These are phyloP conservation scores for Steatocranus sp. DNA, from an alignment of 2,797 vertebrate species.

Conservation along the genomic window DNA sequence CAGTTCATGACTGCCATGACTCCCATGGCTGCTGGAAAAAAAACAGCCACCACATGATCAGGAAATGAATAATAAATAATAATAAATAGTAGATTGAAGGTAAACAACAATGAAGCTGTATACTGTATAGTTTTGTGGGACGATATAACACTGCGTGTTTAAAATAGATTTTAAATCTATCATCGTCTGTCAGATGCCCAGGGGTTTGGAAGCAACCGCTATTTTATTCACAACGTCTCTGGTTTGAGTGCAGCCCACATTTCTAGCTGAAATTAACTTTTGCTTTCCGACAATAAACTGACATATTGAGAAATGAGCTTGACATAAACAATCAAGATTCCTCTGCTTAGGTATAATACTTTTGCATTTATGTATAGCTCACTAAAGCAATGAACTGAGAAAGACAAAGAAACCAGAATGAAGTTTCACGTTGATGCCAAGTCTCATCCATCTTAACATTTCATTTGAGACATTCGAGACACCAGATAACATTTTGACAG, in stretches of 20 bases:
- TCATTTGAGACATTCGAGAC: not conserved
- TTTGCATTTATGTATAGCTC: not conserved
- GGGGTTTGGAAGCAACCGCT: not conserved
- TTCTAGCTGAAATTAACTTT: not conserved
- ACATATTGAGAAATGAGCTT: not conserved
- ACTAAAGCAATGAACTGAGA: not conserved
- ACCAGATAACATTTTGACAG: not conserved
- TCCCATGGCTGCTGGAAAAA: not conserved
- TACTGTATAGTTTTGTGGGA: not conserved
- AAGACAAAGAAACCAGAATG: not conserved
- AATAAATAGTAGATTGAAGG: no score
- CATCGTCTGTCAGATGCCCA: not conserved
- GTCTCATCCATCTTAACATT: not conserved
- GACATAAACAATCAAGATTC: not conserved
- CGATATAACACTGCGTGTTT: not conserved
- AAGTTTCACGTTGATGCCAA: not conserved
- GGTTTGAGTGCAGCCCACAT: not conserved
- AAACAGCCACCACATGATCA: not conserved
- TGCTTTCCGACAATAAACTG: rapidly evolving
- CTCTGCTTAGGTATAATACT: not conserved
- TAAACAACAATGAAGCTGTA: no score
- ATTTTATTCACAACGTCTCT: not conserved
- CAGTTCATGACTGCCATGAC: no score
- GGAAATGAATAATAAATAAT: not conserved
- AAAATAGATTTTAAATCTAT: not conserved